Evolutionary conservation across 2,888 invertebrate species (phyloP).

Genomic region (Conchocele bisecta): DNA sequence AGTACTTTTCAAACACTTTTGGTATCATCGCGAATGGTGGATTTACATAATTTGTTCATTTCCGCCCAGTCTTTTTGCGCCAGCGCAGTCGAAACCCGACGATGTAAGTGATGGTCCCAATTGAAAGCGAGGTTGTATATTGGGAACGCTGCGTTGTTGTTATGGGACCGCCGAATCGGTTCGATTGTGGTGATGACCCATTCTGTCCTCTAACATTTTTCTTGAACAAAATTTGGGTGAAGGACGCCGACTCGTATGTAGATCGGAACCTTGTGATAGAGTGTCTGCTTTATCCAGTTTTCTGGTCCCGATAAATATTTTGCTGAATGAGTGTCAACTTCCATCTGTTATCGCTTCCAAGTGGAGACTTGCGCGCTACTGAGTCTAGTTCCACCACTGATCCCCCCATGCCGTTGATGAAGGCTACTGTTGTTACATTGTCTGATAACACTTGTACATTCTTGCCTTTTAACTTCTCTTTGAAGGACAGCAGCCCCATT

Average conservation of each 20-base stretch:
- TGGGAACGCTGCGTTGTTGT: constrained; percentile 2
- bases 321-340: background rate
- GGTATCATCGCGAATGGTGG: constrained; percentile 20
- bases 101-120: constrained; percentile 15
- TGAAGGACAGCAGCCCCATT: constrained; percentile 2
- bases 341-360: too few species aligned
- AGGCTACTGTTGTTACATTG: background rate
- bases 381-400: background rate
- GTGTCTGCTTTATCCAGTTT: constrained; percentile 12
- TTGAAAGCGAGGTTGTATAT: constrained; percentile 19
- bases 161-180: constrained; percentile 20
- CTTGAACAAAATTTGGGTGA: constrained; percentile 14
- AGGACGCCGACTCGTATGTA: constrained; percentile 1
- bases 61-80: constrained; percentile 12
- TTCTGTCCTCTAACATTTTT: background rate
- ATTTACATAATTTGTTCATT: constrained; percentile 26
- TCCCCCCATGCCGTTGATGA: constrained; percentile 1
- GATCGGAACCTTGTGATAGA: background rate
- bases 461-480: background rate
- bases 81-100: constrained; percentile 10
- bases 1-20: constrained; percentile 1
- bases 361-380: background rate
- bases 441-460: constrained; percentile 9
- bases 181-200: constrained; percentile 8
- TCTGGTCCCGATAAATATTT: background rate